Evolutionary conservation across 1,140 invertebrate species (phyloP).

Genomic region (Calliphora vicina): DNA sequence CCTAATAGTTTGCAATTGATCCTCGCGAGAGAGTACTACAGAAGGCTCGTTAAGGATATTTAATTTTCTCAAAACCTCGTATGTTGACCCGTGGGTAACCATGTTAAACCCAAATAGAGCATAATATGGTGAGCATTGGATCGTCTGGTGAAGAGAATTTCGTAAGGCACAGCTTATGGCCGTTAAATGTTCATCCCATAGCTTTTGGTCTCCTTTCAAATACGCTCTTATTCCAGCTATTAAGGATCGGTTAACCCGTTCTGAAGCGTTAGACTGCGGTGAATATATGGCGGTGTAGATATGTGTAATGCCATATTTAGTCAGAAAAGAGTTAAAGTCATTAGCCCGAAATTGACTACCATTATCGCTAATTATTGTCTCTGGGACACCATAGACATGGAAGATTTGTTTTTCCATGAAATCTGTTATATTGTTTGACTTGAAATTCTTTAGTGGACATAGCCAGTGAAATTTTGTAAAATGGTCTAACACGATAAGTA

Average conservation of each 20-base stretch:
- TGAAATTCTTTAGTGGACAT: neutral
- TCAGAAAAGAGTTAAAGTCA: neutral
- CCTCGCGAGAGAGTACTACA: neutral
- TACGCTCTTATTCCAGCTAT: slow-evolving; percentile 27
- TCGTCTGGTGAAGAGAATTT: slow-evolving; percentile 2
- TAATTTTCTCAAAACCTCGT: neutral
- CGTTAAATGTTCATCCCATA: slow-evolving; percentile 31
- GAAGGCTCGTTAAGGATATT: neutral
- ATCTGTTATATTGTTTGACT: neutral
- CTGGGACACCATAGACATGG: neutral
- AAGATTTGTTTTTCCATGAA: neutral
- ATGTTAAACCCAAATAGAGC: slow-evolving; percentile 34
- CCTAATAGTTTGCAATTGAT: neutral
- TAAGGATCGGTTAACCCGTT: slow-evolving; percentile 31
- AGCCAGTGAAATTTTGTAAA: neutral
- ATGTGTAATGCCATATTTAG: neutral
- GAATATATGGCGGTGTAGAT: slow-evolving; percentile 15
- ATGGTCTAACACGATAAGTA: neutral
- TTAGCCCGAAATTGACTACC: neutral
- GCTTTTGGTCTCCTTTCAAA: neutral
- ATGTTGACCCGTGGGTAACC: slow-evolving; percentile 18
- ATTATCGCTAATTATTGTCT: neutral
- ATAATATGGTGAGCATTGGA: neutral
- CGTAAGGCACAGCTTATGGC: slow-evolving; percentile 27
- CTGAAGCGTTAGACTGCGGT: slow-evolving; percentile 31